Conservation (phyloP, 1,140 invertebrate species). For the Meloidogyne chitwoodi region DNA sequence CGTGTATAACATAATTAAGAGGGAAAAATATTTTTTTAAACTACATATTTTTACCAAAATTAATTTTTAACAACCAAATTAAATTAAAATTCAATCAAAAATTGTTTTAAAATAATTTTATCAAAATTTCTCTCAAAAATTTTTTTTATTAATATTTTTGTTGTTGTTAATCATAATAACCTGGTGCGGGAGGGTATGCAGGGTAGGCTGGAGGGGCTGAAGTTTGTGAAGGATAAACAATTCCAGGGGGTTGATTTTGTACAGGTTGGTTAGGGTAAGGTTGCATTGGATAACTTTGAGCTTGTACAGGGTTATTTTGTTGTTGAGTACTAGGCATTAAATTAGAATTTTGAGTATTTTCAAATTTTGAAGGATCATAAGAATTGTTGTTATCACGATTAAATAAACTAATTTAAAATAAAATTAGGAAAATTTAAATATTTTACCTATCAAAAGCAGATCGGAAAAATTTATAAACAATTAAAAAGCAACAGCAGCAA, state of each 20-base stretch:
- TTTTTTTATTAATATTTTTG: neutral
- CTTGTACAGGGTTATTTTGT: neutral
- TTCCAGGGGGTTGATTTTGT: constrained; percentile 18
- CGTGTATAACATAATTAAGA: too few relatives aligned
- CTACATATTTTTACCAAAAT: too few relatives aligned
- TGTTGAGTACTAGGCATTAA: neutral
- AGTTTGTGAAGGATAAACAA: constrained; percentile 13
- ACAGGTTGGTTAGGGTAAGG: constrained; percentile 27
- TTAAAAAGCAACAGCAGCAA: constrained; percentile 39
- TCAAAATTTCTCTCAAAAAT: neutral
- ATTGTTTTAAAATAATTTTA: neutral
- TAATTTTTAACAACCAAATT: neutral
- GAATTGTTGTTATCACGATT: constrained; percentile 12
- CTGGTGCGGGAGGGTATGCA: neutral
- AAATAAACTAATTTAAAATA: constrained; percentile 1
- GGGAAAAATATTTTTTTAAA: too few relatives aligned
- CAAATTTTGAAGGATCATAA: constrained; percentile 29
- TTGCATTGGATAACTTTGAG: constrained; percentile 41
- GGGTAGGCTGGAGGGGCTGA: constrained; percentile 17
- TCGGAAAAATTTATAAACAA: constrained; percentile 42
- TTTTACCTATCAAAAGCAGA: constrained; percentile 35
- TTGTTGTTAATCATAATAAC: constrained; percentile 9
- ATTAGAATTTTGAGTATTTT: constrained; percentile 8
- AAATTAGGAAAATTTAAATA: too few relatives aligned
- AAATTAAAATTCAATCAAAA: neutral